Evolutionary conservation across 2,797 vertebrate species (phyloP).

Genomic region (Rhabdophis nuchalis): DNA sequence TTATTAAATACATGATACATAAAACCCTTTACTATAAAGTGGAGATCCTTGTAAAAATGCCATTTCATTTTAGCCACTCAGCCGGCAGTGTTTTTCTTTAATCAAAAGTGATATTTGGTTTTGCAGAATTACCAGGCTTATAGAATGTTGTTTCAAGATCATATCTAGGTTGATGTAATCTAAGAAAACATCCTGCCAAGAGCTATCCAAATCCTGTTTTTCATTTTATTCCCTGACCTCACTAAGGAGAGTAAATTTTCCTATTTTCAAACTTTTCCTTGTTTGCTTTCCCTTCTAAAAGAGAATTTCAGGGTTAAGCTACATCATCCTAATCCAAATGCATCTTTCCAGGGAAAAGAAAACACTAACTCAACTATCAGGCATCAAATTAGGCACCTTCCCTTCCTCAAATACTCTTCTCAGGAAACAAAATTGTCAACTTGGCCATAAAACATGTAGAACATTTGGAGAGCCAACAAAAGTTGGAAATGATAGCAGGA

Average conservation of each 20-base stretch:
- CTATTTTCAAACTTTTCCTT: background rate
- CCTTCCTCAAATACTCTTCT: background rate
- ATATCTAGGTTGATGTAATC: background rate
- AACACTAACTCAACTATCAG: background rate
- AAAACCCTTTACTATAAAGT: background rate
- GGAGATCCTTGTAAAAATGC: background rate
- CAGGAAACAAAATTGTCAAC: background rate
- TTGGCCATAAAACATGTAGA: background rate
- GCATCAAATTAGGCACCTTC: background rate
- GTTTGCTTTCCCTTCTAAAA: background rate
- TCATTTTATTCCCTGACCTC: background rate
- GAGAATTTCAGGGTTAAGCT: background rate
- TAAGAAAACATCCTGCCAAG: background rate
- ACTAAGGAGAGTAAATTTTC: background rate
- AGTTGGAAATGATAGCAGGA: background rate
- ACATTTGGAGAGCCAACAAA: background rate
- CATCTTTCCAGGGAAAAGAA: background rate
- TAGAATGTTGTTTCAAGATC: background rate
- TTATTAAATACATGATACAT: background rate
- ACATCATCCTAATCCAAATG: background rate
- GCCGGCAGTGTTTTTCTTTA: background rate
- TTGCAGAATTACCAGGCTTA: background rate
- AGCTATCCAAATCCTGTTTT: background rate
- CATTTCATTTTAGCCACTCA: background rate
- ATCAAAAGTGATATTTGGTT: background rate